Conservation (phyloP, 2,888 invertebrate genomes). For the Diaperis boleti region DNA sequence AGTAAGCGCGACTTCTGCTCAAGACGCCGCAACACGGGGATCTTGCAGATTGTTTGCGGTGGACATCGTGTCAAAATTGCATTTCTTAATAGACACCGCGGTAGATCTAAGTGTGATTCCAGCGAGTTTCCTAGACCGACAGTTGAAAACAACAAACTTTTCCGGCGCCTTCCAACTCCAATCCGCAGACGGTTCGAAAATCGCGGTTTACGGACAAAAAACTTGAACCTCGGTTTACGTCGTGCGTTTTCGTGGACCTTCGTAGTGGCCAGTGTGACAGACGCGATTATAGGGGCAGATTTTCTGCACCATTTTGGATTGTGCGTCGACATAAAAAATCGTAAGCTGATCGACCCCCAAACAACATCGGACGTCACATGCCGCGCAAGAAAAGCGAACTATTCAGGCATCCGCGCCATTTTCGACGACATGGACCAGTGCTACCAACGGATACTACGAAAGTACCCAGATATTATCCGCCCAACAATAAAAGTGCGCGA, state of each 20-base stretch:
- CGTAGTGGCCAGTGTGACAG: slow-evolving; percentile 55
- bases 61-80: too few relatives aligned
- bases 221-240: slow-evolving; percentile 38
- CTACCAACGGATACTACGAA: not conserved
- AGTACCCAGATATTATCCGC: not conserved
- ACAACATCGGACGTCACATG: not conserved
- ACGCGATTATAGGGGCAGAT: slow-evolving; percentile 58
- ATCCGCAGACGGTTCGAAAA: too few relatives aligned
- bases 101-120: too few relatives aligned
- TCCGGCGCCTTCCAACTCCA: too few relatives aligned
- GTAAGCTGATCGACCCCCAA: not conserved
- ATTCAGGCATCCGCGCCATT: not conserved
- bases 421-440: not conserved
- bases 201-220: not conserved
- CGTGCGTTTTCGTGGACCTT: slow-evolving; percentile 55
- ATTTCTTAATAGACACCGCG: too few relatives aligned
- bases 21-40: too few relatives aligned
- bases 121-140: too few relatives aligned
- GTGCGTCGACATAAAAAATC: slow-evolving; percentile 50
- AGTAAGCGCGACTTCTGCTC: too few relatives aligned
- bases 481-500: not conserved
- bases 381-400: not conserved
- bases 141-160: too few relatives aligned
- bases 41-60: too few relatives aligned
- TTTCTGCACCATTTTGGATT: slow-evolving; percentile 54